Conservation (phyloP, 2,113 vertebrate species). For the Mugil cephalus region DNA sequence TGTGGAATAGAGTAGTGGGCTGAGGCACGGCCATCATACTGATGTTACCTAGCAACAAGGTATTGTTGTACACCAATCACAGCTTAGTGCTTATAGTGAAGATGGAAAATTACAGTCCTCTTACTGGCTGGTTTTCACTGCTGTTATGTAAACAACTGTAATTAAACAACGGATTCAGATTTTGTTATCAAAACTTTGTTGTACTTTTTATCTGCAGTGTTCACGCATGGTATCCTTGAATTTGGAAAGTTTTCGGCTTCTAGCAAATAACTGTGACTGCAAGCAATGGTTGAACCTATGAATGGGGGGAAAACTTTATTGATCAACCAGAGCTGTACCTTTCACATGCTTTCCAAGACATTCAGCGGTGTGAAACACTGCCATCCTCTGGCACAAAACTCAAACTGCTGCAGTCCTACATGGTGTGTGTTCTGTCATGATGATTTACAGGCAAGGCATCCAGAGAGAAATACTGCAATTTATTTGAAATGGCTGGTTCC, state of each 20-base stretch:
- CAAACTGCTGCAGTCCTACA: not conserved
- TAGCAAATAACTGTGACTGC: not conserved
- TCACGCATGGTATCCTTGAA: not conserved
- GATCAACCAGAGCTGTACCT: not conserved
- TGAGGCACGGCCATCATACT: conserved; percentile 56
- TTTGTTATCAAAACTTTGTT: not conserved
- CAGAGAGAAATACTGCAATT: conserved; percentile 55
- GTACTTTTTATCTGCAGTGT: no score
- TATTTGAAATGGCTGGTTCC: conserved; percentile 31
- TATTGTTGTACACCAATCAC: conserved; percentile 66
- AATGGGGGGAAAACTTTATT: not conserved
- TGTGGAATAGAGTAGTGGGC: conserved; percentile 29
- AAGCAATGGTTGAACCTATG: not conserved
- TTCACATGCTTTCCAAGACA: not conserved
- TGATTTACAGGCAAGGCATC: conserved; percentile 7
- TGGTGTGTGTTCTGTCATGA: not conserved
- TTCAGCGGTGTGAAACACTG: conserved; percentile 55
- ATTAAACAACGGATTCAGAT: not conserved
- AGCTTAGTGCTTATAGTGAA: conserved; percentile 36
- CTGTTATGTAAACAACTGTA: not conserved
- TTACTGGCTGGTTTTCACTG: not conserved
- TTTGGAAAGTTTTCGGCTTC: not conserved
- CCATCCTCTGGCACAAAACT: conserved; percentile 63
- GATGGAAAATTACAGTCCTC: conserved; percentile 27
- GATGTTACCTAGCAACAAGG: conserved; percentile 85